Percentiles rank a stretch among this genome's conserved stretches.
Evolutionary conservation across 2,797 vertebrate genomes (phyloP).

Genomic region (Dendrocincla fuliginosa): DNA sequence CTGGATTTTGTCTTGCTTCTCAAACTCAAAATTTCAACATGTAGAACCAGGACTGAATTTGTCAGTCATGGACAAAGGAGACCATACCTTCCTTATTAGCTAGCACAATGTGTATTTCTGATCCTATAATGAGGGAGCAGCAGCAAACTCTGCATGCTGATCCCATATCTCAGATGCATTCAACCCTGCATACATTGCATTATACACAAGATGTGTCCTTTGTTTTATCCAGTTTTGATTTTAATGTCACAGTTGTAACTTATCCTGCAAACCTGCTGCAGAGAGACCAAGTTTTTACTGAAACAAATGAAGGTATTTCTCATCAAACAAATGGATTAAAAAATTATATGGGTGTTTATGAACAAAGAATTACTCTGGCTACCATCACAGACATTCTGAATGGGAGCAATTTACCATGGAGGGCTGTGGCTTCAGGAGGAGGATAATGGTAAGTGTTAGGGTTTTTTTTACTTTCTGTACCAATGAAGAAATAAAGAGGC

Average conservation of each 20-base stretch:
- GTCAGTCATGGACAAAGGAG: neutral
- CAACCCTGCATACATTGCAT: neutral
- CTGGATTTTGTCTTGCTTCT: neutral
- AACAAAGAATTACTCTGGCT: conserved; percentile 6
- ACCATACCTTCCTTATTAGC: neutral
- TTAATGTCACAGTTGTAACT: neutral
- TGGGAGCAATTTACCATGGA: neutral
- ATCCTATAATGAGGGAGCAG: neutral
- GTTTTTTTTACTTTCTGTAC: conserved; percentile 26
- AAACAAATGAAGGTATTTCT: neutral
- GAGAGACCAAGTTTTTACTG: neutral
- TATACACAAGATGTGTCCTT: neutral
- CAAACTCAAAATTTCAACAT: neutral
- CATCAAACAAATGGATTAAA: neutral
- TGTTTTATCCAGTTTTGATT: neutral
- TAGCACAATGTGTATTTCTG: neutral
- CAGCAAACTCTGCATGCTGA: neutral
- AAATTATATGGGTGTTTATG: neutral
- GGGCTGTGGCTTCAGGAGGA: neutral
- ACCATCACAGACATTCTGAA: neutral
- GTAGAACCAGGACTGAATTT: neutral
- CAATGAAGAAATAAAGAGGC: conserved; percentile 13
- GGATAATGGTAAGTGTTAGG: neutral
- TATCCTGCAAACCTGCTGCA: neutral
- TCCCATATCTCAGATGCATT: neutral